phyloP scores from a whole-genome alignment of 1,140 invertebrate species.

The Bombus affinis region DNA sequence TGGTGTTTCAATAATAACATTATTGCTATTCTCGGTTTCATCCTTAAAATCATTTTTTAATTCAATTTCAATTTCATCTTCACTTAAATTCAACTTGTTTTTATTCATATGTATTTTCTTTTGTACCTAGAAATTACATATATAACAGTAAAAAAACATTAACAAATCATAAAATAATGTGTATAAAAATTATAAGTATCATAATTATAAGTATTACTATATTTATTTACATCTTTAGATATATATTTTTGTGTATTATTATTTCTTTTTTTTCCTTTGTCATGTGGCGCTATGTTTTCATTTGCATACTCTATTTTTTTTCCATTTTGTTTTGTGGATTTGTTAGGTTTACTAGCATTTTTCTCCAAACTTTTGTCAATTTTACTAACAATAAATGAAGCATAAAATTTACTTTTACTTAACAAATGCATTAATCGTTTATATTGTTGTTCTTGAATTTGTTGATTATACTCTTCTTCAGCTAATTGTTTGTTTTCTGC shows the following conservation, averaged over 20 bases:
- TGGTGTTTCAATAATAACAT: slow-evolving; percentile 53
- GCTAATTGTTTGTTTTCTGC: slow-evolving; percentile 34
- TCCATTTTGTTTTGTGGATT: not conserved
- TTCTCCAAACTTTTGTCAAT: slow-evolving; percentile 56
- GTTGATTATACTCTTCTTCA: slow-evolving; percentile 63
- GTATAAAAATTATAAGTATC: not conserved
- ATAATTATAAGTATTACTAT: not conserved
- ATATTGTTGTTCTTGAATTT: slow-evolving; percentile 71
- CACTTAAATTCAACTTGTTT: slow-evolving; percentile 64
- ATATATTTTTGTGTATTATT: slow-evolving; percentile 56
- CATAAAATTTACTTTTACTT: slow-evolving; percentile 79
- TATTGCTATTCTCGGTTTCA: not conserved
- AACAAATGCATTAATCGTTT: slow-evolving; percentile 79
- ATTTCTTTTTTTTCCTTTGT: not conserved
- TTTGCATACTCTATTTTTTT: not conserved
- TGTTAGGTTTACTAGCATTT: not conserved
- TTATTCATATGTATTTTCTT: slow-evolving; percentile 27
- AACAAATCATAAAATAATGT: slow-evolving; percentile 2
- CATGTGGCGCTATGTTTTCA: slow-evolving; percentile 55
- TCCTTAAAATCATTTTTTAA: slow-evolving; percentile 53
- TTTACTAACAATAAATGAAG: slow-evolving; percentile 76
- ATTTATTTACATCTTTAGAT: slow-evolving; percentile 49
- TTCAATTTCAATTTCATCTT: slow-evolving; percentile 63
- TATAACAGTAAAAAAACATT: slow-evolving; percentile 13
- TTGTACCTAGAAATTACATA: slow-evolving; percentile 39